Conservation (phyloP, 2,113 vertebrate genomes). For the Capreolus pygargus region DNA sequence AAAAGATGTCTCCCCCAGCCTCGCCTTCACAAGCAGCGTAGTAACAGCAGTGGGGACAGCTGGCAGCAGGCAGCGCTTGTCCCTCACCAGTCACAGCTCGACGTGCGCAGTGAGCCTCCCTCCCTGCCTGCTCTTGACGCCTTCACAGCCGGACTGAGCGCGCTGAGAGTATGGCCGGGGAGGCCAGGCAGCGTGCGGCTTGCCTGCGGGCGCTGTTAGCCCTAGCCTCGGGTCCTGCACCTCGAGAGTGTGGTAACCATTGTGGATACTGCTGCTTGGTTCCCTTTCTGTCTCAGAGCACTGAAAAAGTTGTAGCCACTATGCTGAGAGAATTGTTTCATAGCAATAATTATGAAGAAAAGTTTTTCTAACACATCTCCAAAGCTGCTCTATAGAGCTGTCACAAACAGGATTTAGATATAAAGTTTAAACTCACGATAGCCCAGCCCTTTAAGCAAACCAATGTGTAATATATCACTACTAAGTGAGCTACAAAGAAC, state of each 20-base stretch:
- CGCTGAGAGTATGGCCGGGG: neutral
- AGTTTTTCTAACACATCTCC: conserved; percentile 14
- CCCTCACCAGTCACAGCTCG: neutral
- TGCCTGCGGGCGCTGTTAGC: neutral
- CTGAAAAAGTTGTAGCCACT: neutral
- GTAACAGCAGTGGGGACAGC: neutral
- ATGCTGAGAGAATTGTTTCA: neutral
- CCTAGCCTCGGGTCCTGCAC: neutral
- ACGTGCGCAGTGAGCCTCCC: neutral
- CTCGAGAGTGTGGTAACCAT: neutral
- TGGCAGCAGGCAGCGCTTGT: neutral
- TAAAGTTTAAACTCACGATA: conserved; percentile 69
- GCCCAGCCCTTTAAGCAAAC: conserved; percentile 77
- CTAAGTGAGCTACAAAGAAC: conserved; percentile 74
- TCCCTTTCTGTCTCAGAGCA: neutral
- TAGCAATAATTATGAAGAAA: conserved; percentile 13
- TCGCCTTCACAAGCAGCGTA: neutral
- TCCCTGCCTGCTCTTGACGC: neutral
- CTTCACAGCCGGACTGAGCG: neutral
- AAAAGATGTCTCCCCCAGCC: neutral
- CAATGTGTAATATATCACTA: conserved; percentile 58
- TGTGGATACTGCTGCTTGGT: neutral
- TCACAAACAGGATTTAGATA: conserved; percentile 76
- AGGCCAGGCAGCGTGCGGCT: neutral
- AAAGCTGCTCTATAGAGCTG: conserved; percentile 38